These are phyloP conservation scores for Lindbergichthys nudifrons DNA, from an alignment of 2,797 vertebrate genomes.

Conservation along the genomic window DNA sequence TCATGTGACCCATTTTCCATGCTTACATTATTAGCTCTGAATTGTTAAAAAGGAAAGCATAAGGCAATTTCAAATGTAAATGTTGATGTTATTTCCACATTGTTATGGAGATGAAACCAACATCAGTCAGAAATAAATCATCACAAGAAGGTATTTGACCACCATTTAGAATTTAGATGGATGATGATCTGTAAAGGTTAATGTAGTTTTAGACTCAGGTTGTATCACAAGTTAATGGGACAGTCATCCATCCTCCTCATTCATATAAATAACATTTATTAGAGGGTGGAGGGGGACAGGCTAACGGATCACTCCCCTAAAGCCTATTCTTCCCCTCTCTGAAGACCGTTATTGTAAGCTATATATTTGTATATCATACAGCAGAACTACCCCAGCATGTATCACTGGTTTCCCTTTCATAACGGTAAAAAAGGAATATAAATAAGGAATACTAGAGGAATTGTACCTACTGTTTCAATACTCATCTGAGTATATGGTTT, in stretches of 20 bases:
- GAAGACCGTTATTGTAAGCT: no score
- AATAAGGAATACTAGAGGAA: no score
- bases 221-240: constrained; percentile 30
- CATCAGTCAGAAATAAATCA: constrained; percentile 25
- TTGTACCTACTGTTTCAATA: no score
- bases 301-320: no score
- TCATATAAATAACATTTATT: no score
- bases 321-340: no score
- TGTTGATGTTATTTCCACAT: not conserved
- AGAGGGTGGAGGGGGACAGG: no score
- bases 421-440: no score
- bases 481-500: no score
- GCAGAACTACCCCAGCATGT: no score
- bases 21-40: constrained; percentile 19
- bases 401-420: no score
- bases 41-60: constrained; percentile 36
- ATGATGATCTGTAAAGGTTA: constrained; percentile 32
- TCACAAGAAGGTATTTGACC: constrained; percentile 20
- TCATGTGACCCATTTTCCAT: not conserved
- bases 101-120: constrained; percentile 8
- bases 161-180: constrained; percentile 26
- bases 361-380: no score
- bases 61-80: constrained; percentile 1
- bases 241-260: not conserved
- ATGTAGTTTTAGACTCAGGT: constrained; percentile 25